A percentile compares a stretch with the other conserved stretches of the same genome.
These are phyloP conservation scores for Epinephelus malabaricus DNA, from an alignment of 2,797 vertebrate species.

Conservation along the genomic window DNA sequence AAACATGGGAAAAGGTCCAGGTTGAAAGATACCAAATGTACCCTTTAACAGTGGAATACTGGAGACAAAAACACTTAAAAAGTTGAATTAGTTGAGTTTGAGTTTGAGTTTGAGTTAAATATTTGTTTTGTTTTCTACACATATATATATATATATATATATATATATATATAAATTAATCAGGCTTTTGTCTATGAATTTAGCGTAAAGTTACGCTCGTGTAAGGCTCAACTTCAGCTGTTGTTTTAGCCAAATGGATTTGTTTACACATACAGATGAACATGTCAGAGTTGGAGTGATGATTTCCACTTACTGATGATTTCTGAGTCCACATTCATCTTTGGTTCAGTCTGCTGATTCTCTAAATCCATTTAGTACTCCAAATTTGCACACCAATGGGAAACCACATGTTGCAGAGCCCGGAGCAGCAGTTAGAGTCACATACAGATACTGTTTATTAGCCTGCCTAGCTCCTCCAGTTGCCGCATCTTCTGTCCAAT, in stretches of 20 bases:
- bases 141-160: too few relatives aligned
- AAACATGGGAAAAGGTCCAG: too few relatives aligned
- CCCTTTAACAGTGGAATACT: background rate
- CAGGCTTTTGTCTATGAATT: background rate
- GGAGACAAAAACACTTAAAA: background rate
- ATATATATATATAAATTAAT: background rate
- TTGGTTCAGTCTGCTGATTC: conserved; percentile 6
- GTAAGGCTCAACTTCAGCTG: background rate
- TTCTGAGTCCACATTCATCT: conserved; percentile 11
- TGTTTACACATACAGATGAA: background rate
- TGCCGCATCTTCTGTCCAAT: conserved; percentile 27
- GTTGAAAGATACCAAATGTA: too few relatives aligned
- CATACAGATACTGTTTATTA: conserved; percentile 21
- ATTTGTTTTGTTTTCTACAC: background rate
- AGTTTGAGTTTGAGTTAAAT: too few relatives aligned
- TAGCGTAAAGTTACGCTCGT: background rate
- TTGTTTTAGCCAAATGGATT: background rate
- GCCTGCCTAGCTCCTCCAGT: background rate
- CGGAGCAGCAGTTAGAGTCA: conserved; percentile 5
- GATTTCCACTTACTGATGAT: conserved; percentile 4
- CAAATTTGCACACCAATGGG: conserved; percentile 40
- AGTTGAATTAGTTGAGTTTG: background rate
- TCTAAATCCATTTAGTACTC: conserved; percentile 24
- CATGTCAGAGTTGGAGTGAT: conserved; percentile 2
- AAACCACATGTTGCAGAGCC: conserved; percentile 28